Conservation (phyloP, 1,140 invertebrate genomes). For the Zaprionus capensis region DNA sequence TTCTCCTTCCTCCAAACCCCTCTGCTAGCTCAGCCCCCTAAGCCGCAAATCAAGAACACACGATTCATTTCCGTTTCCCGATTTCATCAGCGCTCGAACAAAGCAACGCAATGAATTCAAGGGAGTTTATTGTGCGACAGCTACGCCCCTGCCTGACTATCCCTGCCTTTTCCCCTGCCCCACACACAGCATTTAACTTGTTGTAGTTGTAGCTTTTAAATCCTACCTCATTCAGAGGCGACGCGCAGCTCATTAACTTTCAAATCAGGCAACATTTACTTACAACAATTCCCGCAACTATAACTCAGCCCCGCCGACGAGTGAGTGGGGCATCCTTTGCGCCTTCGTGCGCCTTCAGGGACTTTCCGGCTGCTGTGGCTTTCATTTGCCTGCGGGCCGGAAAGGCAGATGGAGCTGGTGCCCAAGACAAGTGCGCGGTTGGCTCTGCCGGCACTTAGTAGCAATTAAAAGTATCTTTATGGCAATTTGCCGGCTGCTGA, state of each 20-base stretch:
- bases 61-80: conserved; percentile 6
- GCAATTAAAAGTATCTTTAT: conserved; percentile 62
- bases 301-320: conserved; percentile 22
- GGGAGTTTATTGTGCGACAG: conserved; percentile 13
- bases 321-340: conserved; percentile 4
- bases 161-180: fast-evolving
- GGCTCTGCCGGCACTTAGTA: conserved; percentile 41
- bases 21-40: neutral
- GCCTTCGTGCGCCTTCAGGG: conserved; percentile 24
- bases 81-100: conserved; percentile 11
- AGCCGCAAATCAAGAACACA: conserved; percentile 5
- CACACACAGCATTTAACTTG: neutral
- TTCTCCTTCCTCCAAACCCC: neutral
- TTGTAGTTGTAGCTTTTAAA: conserved; percentile 34
- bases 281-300: conserved; percentile 51
- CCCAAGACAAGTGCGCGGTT: conserved; percentile 13
- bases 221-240: conserved; percentile 12
- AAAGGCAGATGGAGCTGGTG: neutral
- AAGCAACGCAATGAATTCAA: conserved; percentile 20
- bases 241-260: conserved; percentile 54
- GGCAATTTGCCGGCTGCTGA: conserved; percentile 51
- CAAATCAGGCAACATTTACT: conserved; percentile 44
- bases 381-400: conserved; percentile 24
- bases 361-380: conserved; percentile 23
- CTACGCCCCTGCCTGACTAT: neutral